These are phyloP conservation scores for Periparus ater DNA, from an alignment of 2,797 vertebrate species.

Conservation along the genomic window DNA sequence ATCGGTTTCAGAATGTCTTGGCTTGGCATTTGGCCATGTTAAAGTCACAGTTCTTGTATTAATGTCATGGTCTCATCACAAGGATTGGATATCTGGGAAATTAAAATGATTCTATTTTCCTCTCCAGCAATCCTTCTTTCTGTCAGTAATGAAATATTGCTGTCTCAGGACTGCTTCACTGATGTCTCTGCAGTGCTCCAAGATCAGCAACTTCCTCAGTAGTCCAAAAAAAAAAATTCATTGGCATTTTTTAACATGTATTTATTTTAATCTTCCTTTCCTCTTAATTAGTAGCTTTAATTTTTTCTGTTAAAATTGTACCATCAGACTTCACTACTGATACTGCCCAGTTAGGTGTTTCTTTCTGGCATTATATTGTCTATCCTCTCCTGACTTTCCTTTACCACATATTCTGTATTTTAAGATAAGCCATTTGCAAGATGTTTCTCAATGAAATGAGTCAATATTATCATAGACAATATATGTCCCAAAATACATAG, in stretches of 20 bases:
- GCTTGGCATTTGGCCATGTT: background rate
- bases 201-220: background rate
- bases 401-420: background rate
- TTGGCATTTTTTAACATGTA: background rate
- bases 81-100: background rate
- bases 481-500: background rate
- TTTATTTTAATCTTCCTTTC: background rate
- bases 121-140: background rate
- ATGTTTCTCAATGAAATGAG: background rate
- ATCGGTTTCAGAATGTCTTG: slow-evolving; percentile 23
- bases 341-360: background rate
- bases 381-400: background rate
- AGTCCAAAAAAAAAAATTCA: background rate
- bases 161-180: background rate
- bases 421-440: background rate
- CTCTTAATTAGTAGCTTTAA: background rate
- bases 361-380: background rate
- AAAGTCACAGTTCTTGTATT: background rate
- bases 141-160: slow-evolving; percentile 7
- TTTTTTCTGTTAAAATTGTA: background rate
- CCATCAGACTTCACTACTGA: background rate
- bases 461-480: background rate
- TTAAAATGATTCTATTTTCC: background rate
- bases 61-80: background rate
- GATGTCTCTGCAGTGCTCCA: background rate